Evolutionary conservation across 2,888 invertebrate species (phyloP).

Genomic region (Prenolepis imparis): DNA sequence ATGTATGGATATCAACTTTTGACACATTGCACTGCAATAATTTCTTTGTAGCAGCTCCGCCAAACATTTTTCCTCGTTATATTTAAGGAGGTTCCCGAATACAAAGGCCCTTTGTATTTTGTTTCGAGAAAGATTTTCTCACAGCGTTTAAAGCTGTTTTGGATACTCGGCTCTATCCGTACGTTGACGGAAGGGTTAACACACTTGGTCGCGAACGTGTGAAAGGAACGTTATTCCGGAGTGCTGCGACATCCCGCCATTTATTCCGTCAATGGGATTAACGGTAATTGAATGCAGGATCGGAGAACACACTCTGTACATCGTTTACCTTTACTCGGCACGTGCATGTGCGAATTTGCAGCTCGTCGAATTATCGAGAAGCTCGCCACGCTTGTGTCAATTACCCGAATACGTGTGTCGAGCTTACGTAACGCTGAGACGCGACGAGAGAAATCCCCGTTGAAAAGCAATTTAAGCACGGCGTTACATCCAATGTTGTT

Average conservation of each 20-base stretch:
- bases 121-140: no score
- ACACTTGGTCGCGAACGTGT: not conserved
- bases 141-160: no score
- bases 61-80: no score
- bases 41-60: no score
- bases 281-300: slow-evolving; percentile 79
- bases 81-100: no score
- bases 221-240: not conserved
- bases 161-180: no score
- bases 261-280: slow-evolving; percentile 78
- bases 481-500: not conserved
- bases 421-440: slow-evolving; percentile 26
- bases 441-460: slow-evolving; percentile 27
- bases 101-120: no score
- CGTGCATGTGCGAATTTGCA: slow-evolving; percentile 59
- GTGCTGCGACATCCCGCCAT: slow-evolving; percentile 59
- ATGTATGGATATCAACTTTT: no score
- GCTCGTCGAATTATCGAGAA: slow-evolving; percentile 52
- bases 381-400: slow-evolving; percentile 39
- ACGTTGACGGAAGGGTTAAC: no score
- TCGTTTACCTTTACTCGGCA: slow-evolving; percentile 67
- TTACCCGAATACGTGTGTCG: slow-evolving; percentile 37
- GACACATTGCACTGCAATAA: no score
- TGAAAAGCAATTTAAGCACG: slow-evolving; percentile 40
- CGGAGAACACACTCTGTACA: slow-evolving; percentile 65